A percentile compares a stretch with the other conserved stretches of the same genome.
These are phyloP conservation scores for Drosophila helvetica DNA, from an alignment of 2,888 invertebrate genomes.

Conservation along the genomic window DNA sequence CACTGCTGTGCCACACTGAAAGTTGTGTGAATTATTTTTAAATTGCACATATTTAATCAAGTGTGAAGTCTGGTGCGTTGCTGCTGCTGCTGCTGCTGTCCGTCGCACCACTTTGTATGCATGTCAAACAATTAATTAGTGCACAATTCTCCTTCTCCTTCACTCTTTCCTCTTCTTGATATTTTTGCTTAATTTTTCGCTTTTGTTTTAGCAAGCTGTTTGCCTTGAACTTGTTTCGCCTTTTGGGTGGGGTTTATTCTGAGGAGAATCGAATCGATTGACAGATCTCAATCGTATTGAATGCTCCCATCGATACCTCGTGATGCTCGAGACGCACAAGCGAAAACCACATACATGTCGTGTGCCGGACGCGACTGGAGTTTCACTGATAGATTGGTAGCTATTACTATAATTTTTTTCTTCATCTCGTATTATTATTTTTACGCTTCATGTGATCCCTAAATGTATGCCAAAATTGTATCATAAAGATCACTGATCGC, in stretches of 20 bases:
- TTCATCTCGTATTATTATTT: too few species aligned
- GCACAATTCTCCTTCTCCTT: constrained; percentile 1
- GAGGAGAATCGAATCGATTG: background rate
- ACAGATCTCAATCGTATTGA: constrained; percentile 1
- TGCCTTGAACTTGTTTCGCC: constrained; percentile 20
- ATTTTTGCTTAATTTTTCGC: background rate
- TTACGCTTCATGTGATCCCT: too few species aligned
- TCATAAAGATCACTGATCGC: too few species aligned
- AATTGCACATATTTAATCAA: constrained; percentile 67
- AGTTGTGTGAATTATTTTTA: constrained; percentile 58
- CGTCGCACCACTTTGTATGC: constrained; percentile 23
- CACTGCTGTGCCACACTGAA: background rate
- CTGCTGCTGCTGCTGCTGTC: background rate
- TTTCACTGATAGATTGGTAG: too few species aligned
- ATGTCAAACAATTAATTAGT: constrained; percentile 49
- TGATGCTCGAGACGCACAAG: too few species aligned
- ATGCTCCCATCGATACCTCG: background rate
- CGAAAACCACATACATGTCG: too few species aligned
- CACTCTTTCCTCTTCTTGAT: background rate
- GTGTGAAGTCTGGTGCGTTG: constrained; percentile 47
- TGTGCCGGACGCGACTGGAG: too few species aligned
- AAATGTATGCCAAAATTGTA: too few species aligned
- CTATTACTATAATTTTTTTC: too few species aligned
- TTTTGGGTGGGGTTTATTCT: background rate
- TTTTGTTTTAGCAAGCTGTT: background rate